A percentile compares a stretch with the other conserved stretches of the same genome.
Conservation (phyloP, 1,140 invertebrate genomes). For the Acyrthosiphon pisum region DNA sequence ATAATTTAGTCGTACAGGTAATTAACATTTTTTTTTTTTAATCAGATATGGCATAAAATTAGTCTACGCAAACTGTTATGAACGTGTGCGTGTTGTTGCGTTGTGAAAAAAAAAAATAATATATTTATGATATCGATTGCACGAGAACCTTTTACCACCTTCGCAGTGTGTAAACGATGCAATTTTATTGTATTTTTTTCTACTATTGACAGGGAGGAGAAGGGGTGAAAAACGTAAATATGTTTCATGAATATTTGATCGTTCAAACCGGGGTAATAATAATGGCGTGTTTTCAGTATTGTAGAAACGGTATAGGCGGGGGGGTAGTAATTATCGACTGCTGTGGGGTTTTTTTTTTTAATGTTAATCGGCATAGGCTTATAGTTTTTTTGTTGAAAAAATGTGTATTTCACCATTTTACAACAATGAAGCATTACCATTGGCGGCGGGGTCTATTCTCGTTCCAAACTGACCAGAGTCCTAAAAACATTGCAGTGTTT, state of each 20-base stretch:
- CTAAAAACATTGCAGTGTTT: not conserved
- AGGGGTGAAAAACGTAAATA: constrained; percentile 38
- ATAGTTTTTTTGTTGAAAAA: not conserved
- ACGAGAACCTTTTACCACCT: constrained; percentile 40
- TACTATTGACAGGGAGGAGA: not conserved
- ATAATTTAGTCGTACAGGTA: constrained; percentile 41
- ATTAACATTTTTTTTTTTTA: constrained; percentile 39
- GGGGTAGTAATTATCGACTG: constrained; percentile 37
- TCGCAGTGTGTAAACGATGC: constrained; percentile 38
- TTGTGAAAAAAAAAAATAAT: not conserved
- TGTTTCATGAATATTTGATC: constrained; percentile 52
- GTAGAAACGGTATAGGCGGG: not conserved
- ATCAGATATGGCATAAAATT: constrained; percentile 38
- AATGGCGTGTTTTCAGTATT: constrained; percentile 46
- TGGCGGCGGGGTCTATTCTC: not conserved
- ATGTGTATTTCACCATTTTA: constrained; percentile 22
- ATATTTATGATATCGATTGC: constrained; percentile 33
- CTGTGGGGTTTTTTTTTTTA: not conserved
- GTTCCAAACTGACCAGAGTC: not conserved
- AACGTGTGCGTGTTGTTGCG: constrained; percentile 26
- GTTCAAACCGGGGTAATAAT: constrained; percentile 42
- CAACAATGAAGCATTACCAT: not conserved
- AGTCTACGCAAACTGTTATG: constrained; percentile 3
- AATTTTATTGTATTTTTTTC: constrained; percentile 43
- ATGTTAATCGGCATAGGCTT: constrained; percentile 27